A percentile compares a stretch with the other conserved stretches of the same genome.
Evolutionary conservation across 35 echinoderm and acorn worm genomes (phyloP).

Genomic region (Amphiura filiformis): DNA sequence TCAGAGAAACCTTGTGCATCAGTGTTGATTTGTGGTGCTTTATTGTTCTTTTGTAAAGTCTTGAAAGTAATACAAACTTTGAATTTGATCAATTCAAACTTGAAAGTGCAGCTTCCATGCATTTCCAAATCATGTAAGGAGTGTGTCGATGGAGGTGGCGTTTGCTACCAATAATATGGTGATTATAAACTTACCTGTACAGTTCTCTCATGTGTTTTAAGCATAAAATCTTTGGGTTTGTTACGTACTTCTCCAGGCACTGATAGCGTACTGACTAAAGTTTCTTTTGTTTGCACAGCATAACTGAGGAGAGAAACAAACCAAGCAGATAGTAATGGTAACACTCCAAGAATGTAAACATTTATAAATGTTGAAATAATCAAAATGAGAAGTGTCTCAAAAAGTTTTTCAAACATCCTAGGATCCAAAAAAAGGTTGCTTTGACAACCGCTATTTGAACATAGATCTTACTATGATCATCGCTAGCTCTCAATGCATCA

Average conservation of each 20-base stretch:
- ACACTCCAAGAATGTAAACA: too few relatives aligned
- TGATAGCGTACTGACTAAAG: slow-evolving; percentile 37
- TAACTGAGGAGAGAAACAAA: too few relatives aligned
- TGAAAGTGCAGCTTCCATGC: neutral
- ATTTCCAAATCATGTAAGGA: neutral
- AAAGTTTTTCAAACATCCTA: too few relatives aligned
- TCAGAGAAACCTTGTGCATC: too few relatives aligned
- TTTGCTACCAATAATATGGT: neutral
- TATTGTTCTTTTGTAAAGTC: neutral
- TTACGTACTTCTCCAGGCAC: slow-evolving; percentile 13
- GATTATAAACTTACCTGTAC: slow-evolving; percentile 27
- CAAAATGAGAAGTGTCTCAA: too few relatives aligned
- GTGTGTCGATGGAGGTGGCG: neutral
- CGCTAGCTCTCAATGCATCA: too few relatives aligned
- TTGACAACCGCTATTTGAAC: too few relatives aligned
- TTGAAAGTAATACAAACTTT: neutral
- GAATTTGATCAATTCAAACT: neutral
- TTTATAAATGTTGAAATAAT: too few relatives aligned
- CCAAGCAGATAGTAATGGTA: too few relatives aligned
- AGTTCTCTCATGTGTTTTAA: slow-evolving; percentile 36
- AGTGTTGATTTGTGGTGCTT: too few relatives aligned
- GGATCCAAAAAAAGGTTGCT: too few relatives aligned
- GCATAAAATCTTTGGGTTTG: slow-evolving; percentile 38
- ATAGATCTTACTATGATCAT: too few relatives aligned
- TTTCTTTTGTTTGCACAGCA: slow-evolving; percentile 57